phyloP scores from a whole-genome alignment of 2,888 invertebrate genomes.

The Caenorhabditis sp. region DNA sequence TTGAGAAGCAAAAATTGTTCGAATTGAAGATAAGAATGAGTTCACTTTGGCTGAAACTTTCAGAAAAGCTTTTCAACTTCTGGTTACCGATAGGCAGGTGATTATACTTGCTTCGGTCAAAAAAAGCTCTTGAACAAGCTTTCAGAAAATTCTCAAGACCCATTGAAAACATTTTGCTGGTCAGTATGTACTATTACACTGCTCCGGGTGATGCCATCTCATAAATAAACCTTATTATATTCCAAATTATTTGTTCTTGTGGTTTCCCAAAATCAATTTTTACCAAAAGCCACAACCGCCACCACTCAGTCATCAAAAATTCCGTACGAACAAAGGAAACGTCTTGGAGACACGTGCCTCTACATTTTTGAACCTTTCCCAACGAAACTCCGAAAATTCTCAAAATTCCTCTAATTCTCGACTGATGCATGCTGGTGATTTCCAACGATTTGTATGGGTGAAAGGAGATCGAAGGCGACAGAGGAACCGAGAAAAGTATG shows the following conservation, averaged over 20 bases:
- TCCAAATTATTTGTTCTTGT: background rate
- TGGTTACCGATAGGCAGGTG: too few species aligned
- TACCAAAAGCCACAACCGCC: background rate
- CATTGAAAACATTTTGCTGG: too few species aligned
- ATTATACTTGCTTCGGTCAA: too few species aligned
- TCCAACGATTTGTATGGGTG: constrained; percentile 64
- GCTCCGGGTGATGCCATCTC: background rate
- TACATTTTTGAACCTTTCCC: constrained; percentile 24
- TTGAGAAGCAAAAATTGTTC: too few species aligned
- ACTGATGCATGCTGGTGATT: constrained; percentile 46
- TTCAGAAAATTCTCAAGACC: too few species aligned
- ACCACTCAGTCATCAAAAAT: constrained; percentile 10
- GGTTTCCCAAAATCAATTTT: constrained; percentile 21
- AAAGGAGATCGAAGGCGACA: constrained; percentile 50
- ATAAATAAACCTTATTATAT: background rate
- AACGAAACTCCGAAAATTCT: background rate
- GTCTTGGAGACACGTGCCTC: constrained; percentile 24
- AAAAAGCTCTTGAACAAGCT: too few species aligned
- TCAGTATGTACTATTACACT: background rate
- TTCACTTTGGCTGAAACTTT: too few species aligned
- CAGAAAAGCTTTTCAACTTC: too few species aligned
- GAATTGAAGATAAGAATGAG: too few species aligned
- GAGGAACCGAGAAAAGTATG: constrained; percentile 55
- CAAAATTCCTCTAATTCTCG: background rate
- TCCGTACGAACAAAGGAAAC: constrained; percentile 32